phyloP scores from a whole-genome alignment of 2,888 invertebrate species.

The Tanytarsus gracilentus region DNA sequence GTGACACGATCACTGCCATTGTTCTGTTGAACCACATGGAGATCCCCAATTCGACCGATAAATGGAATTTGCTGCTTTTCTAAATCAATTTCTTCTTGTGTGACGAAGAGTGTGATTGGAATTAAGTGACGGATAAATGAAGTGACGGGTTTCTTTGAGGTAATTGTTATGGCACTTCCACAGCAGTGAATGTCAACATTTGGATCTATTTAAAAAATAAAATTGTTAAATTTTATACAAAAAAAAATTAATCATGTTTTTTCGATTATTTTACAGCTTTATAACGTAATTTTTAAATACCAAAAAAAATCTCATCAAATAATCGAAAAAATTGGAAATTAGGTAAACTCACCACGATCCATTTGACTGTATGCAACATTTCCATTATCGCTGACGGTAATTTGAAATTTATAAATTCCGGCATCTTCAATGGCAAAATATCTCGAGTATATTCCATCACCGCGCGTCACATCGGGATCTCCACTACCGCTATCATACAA shows the following conservation, averaged over 20 bases:
- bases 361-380: slow-evolving; percentile 44
- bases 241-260: no score
- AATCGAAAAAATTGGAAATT: neutral
- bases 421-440: slow-evolving; percentile 45
- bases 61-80: neutral
- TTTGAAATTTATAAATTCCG: slow-evolving; percentile 47
- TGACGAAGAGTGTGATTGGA: slow-evolving; percentile 44
- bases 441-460: slow-evolving; percentile 57
- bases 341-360: neutral
- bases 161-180: slow-evolving; percentile 45
- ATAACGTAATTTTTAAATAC: neutral
- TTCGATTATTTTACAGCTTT: no score
- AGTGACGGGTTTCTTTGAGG: slow-evolving; percentile 44
- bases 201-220: slow-evolving; percentile 31
- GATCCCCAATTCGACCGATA: slow-evolving; percentile 47
- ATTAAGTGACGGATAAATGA: slow-evolving; percentile 48
- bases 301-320: neutral
- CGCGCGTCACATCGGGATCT: slow-evolving; percentile 54
- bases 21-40: slow-evolving; percentile 41
- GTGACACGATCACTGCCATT: slow-evolving; percentile 44
- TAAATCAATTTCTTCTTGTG: slow-evolving; percentile 38
- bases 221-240: neutral
- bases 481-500: slow-evolving; percentile 53
- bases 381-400: slow-evolving; percentile 47
- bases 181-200: slow-evolving; percentile 41